Base-by-base conservation (phyloP, 2,888 invertebrate species). In the Yponomeuta sedellus region DNA sequence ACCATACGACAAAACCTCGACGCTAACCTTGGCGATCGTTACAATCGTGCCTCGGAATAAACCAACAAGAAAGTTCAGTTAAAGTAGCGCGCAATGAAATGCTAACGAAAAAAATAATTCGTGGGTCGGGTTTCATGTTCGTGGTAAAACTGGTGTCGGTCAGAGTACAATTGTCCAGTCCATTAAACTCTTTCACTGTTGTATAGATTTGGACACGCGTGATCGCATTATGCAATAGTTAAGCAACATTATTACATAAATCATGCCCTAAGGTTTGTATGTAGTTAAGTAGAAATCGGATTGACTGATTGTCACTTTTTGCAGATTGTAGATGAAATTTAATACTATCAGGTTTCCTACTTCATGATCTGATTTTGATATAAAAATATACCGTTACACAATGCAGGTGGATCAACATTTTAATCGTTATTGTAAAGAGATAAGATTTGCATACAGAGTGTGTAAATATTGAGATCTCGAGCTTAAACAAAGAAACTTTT, bases 141-240 rank as follows among this genome's bases (percentile, higher is more conserved):
- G 68, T 66, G 67, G 64, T 71, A 64, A 28, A 61, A 61, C 40
- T n/a, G 34, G 59, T 19, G 61, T 63, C 39, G 68, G 69, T 75
- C 77, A 74, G 72, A 74, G 75, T 77, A 80, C 76, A 75, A 82
- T 86, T 88, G 88, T 88, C 82, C 85, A 81, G 82, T 86, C 82
- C 85, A 88, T 90, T 86, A 86, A 85, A 86, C 83, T 87, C 77
- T 88, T 88, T 86, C 83, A 85, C 80, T 83, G 81, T 76, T 79
- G 78, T 83, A 79, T 86, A 83, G 86, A 81, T 82, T 83, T 83
- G 82, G 82, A 79, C 76, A 80, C 77, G 77, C 84, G 82, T 86
- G 85, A 88, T 87, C 79, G 73, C 79, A 79, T 86, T 88, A 80
- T 77, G 83, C 80, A 87, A 88, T 78, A 72, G 71, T 71, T 73